Conservation (phyloP, 2,888 invertebrate species). For the Drosophila stalkeri region DNA sequence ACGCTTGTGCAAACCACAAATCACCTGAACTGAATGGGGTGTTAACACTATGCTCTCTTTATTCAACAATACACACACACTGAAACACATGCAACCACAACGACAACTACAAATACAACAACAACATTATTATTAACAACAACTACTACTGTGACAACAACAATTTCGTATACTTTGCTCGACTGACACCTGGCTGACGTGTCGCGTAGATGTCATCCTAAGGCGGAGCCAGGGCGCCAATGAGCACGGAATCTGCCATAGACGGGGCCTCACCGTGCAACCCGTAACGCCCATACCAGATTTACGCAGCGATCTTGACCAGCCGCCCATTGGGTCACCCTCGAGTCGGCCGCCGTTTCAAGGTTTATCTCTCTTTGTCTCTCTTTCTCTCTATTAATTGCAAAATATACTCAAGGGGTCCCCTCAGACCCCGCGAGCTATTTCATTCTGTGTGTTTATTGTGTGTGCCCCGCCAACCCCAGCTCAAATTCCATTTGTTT, state of each 20-base stretch:
- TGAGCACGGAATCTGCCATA: conserved; percentile 94
- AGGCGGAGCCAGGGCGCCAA: conserved; percentile 87
- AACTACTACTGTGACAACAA: conserved; percentile 20
- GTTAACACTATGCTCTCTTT: conserved; percentile 57
- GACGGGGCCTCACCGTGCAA: conserved; percentile 93
- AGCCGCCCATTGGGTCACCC: conserved; percentile 83
- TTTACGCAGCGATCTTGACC: conserved; percentile 88
- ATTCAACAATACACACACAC: conserved; percentile 35
- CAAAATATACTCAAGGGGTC: conserved; percentile 39
- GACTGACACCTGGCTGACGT: conserved; percentile 35
- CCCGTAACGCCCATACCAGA: conserved; percentile 94
- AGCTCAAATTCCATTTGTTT: conserved; percentile 52
- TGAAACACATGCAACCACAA: conserved; percentile 43
- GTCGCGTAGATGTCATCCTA: conserved; percentile 79
- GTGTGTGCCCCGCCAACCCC: conserved; percentile 26
- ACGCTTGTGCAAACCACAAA: conserved; percentile 63
- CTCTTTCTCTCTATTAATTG: conserved; percentile 36
- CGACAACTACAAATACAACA: conserved; percentile 32
- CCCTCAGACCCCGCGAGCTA: conserved; percentile 13
- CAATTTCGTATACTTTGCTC: conserved; percentile 16
- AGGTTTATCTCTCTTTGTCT: conserved; percentile 77
- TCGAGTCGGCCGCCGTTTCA: conserved; percentile 85
- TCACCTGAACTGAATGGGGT: conserved; percentile 57
- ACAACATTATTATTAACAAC: conserved; percentile 25
- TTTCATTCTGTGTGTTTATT: conserved; percentile 28